Evolutionary conservation across 2,797 vertebrate genomes (phyloP), one percentile per base, ranked within the genome.

Genomic region (Staurois parvus): DNA sequence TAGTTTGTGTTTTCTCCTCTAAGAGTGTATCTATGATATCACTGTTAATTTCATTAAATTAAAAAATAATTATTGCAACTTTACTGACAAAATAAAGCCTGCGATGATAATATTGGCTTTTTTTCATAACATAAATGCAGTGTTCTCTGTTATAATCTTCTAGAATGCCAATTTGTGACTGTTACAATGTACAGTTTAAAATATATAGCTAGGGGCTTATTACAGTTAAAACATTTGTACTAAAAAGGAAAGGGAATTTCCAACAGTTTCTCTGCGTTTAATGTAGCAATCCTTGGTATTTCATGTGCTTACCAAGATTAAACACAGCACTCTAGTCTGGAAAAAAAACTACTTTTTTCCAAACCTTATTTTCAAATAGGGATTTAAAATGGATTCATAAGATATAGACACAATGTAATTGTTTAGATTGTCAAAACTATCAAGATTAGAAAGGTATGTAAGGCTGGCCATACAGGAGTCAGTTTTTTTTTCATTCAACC

Each of bases 211-310:
- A 4, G 28, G 29, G 40, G 66, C 26, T 21, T 48, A 32, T 11
- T 48, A 68, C 24, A 68, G 28, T 30, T 59, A 24, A 24, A 45
- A 69, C 8, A 68, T n/a, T 21, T 79, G 28, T 48, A 68, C 7
- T 48, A 67, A 74, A 19, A 59, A 12, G 29, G 28, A 72, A n/a
- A 48, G 75, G 83, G 83, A 42, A 17, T 66, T 84, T 72, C 67
- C 48, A 24, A 30, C 13, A 59, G 52, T 7, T n/a, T 42, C 40
- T 78, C 40, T 37, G 12, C 77, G 0, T 8, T 1, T 24, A 2
- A 6, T 59, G 19, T 9, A 59, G 21, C 21, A 59, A 59, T 21
- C 21, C 21, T 24, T 9, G 24, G 52, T 59, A 59, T 59, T 59
- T 59, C 4, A 24, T 52, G 21, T 59, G 0, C 52, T 24, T 59